Percentiles rank a stretch among this genome's conserved stretches.
These are phyloP conservation scores for Psittacula echo DNA, from an alignment of 2,797 vertebrate species.

Conservation along the genomic window DNA sequence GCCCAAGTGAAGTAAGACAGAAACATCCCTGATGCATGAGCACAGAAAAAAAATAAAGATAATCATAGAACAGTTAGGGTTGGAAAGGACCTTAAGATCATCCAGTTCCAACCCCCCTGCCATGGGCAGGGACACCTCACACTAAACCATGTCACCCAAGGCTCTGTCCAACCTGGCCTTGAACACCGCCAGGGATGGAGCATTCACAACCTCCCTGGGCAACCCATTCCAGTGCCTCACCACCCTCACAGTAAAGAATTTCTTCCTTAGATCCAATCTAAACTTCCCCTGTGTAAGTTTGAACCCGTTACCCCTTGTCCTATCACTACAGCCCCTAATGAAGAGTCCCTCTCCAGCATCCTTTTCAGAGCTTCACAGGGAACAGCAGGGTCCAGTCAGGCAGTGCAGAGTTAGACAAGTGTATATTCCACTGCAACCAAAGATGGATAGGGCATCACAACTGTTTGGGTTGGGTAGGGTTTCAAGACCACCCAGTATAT, in stretches of 20 bases:
- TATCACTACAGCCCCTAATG: background rate
- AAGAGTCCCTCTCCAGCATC: background rate
- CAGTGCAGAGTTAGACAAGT: background rate
- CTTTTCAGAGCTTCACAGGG: background rate
- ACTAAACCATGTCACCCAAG: too few species aligned
- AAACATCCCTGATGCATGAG: background rate
- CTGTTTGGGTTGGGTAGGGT: background rate
- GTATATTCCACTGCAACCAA: background rate
- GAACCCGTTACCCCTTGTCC: background rate
- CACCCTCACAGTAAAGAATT: too few species aligned
- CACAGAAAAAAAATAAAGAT: background rate
- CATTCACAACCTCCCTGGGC: too few species aligned
- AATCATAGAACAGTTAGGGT: background rate
- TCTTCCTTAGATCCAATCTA: too few species aligned
- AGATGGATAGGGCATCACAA: background rate
- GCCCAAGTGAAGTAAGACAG: background rate
- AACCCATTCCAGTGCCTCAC: too few species aligned
- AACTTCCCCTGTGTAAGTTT: too few species aligned
- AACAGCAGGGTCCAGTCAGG: background rate
- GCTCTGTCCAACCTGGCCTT: too few species aligned
- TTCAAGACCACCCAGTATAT: background rate
- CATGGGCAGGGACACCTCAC: background rate
- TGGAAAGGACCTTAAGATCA: background rate
- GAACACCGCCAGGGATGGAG: too few species aligned
- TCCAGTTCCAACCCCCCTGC: background rate